Conservation (phyloP, 2,113 vertebrate species). For the Pseudorectes ferrugineus region DNA sequence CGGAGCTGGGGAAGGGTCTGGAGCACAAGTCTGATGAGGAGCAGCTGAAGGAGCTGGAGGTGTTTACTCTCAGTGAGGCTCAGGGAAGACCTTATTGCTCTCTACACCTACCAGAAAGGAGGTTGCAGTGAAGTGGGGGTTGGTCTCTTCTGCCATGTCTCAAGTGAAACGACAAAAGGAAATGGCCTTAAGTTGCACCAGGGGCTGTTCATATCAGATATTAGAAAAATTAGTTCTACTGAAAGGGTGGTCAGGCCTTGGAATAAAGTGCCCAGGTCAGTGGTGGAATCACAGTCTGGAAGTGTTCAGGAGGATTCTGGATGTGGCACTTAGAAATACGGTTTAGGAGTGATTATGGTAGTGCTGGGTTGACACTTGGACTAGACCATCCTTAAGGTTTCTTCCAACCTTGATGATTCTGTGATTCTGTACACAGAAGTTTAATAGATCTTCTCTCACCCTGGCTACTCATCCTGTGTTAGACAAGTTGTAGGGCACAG, state of each 20-base stretch:
- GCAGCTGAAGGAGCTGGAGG: not conserved
- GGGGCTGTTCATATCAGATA: not conserved
- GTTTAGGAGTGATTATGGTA: not conserved
- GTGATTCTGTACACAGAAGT: not conserved
- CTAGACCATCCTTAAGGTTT: not conserved
- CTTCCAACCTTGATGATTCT: not conserved
- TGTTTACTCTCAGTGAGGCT: not conserved
- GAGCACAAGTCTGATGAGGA: not conserved
- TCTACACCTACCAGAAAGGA: not conserved
- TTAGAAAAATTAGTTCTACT: not conserved
- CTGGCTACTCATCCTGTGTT: not conserved
- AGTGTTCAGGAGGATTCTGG: not conserved
- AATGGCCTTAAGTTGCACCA: not conserved
- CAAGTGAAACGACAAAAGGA: not conserved
- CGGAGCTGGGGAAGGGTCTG: accelerated
- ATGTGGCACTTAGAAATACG: not conserved
- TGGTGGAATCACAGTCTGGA: not conserved
- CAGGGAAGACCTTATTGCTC: not conserved
- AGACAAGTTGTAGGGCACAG: not conserved
- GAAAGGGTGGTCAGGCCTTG: not conserved
- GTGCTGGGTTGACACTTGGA: not conserved
- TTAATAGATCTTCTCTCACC: not conserved
- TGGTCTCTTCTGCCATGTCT: not conserved
- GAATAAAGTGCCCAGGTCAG: not conserved
- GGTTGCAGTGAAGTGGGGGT: not conserved